A percentile compares a stretch with the other conserved stretches of the same genome.
Evolutionary conservation across 2,113 vertebrate species (phyloP).

Genomic region (Oreamnos americanus): DNA sequence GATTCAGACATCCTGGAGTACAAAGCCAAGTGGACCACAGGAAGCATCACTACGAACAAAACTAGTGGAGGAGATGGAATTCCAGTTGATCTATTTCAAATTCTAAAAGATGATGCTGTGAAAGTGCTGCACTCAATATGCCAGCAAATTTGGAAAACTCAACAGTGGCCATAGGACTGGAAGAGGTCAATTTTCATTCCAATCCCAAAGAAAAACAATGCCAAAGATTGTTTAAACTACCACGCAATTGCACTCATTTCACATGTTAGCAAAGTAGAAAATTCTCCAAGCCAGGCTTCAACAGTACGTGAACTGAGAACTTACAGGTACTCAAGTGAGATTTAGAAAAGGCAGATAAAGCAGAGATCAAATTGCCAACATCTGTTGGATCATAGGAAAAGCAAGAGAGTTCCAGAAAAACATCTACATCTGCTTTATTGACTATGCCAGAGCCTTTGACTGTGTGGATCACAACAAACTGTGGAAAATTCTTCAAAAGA

Average conservation of each 20-base stretch:
- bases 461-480: background rate
- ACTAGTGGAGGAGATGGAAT: background rate
- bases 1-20: background rate
- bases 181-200: background rate
- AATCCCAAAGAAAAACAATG: background rate
- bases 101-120: background rate
- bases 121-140: background rate
- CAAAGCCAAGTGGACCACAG: background rate
- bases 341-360: background rate
- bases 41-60: background rate
- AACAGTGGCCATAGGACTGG: background rate
- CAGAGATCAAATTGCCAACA: background rate
- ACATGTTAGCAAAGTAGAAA: background rate
- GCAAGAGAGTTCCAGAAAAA: background rate
- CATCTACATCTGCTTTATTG: background rate
- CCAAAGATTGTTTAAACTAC: background rate
- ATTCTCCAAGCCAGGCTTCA: background rate
- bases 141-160: background rate
- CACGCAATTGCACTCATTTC: background rate
- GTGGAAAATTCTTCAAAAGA: background rate
- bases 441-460: background rate
- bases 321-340: background rate
- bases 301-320: background rate
- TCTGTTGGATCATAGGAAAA: background rate
- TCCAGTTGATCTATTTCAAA: background rate